A percentile compares a stretch with the other conserved stretches of the same genome.
Conservation (phyloP, 2,888 invertebrate species). For the Cheilosia vulpina region DNA sequence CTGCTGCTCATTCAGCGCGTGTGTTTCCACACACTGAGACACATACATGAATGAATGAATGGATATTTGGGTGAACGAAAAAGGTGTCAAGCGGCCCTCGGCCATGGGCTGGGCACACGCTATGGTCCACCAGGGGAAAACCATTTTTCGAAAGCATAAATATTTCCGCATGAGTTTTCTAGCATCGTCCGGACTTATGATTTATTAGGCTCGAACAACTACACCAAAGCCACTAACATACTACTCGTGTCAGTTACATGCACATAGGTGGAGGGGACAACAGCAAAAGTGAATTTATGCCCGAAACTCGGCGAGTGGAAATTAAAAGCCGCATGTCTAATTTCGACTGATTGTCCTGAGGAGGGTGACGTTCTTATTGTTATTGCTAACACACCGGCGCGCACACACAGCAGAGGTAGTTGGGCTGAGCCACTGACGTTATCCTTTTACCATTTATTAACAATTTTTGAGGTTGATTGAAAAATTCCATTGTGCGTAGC, state of each 20-base stretch:
- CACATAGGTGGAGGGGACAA: not conserved
- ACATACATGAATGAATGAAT: not conserved
- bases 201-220: conserved; percentile 45
- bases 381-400: not conserved
- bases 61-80: conserved; percentile 6
- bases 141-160: conserved; percentile 46
- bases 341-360: conserved; percentile 41
- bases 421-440: not conserved
- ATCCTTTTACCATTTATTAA: conserved; percentile 52
- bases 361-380: conserved; percentile 10
- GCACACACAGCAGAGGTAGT: no score
- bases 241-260: not conserved
- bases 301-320: conserved; percentile 9
- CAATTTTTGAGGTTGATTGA: conserved; percentile 62
- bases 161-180: conserved; percentile 25
- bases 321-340: conserved; percentile 63
- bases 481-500: conserved; percentile 47
- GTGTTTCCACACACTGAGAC: not conserved
- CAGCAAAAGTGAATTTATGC: conserved; percentile 48
- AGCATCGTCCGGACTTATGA: conserved; percentile 33
- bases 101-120: not conserved
- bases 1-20: not conserved
- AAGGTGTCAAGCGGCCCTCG: conserved; percentile 49
- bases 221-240: conserved; percentile 10
- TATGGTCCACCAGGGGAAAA: conserved; percentile 5